Percentiles rank a stretch among this genome's conserved stretches.
Evolutionary conservation across 2,888 invertebrate species (phyloP).

Genomic region (Agrochola lychnidis): DNA sequence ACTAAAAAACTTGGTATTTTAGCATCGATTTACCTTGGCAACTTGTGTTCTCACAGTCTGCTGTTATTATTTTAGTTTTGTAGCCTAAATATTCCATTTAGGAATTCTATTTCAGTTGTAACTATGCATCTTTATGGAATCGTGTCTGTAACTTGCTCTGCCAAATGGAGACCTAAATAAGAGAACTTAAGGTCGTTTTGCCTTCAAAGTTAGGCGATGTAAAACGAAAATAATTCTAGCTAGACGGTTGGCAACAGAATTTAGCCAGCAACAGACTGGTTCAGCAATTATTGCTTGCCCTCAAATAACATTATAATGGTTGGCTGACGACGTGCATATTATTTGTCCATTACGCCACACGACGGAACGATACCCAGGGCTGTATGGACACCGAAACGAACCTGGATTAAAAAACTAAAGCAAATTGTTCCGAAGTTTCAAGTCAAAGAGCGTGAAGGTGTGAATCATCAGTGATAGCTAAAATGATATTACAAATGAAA

Average conservation of each 20-base stretch:
- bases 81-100: slow-evolving; percentile 54
- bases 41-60: slow-evolving; percentile 43
- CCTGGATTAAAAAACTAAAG: slow-evolving; percentile 37
- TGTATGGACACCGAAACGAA: slow-evolving; percentile 58
- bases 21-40: slow-evolving; percentile 60
- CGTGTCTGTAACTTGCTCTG: slow-evolving; percentile 34
- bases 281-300: slow-evolving; percentile 81
- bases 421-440: slow-evolving; percentile 32
- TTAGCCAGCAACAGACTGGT: slow-evolving; percentile 72
- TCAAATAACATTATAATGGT: slow-evolving; percentile 88
- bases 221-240: slow-evolving; percentile 65
- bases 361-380: slow-evolving; percentile 67
- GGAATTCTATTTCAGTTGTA: slow-evolving; percentile 38
- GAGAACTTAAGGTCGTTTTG: slow-evolving; percentile 36
- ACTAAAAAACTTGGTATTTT: slow-evolving; percentile 55
- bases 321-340: slow-evolving; percentile 80
- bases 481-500: slow-evolving; percentile 9
- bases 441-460: slow-evolving; percentile 32
- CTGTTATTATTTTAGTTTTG: slow-evolving; percentile 53
- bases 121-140: slow-evolving; percentile 44
- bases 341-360: slow-evolving; percentile 85
- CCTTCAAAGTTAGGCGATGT: slow-evolving; percentile 39
- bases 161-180: slow-evolving; percentile 33
- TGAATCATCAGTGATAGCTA: slow-evolving; percentile 31
- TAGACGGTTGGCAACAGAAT: slow-evolving; percentile 64